Base-by-base conservation (phyloP, 2,113 vertebrate species). In the Carollia perspicillata region DNA sequence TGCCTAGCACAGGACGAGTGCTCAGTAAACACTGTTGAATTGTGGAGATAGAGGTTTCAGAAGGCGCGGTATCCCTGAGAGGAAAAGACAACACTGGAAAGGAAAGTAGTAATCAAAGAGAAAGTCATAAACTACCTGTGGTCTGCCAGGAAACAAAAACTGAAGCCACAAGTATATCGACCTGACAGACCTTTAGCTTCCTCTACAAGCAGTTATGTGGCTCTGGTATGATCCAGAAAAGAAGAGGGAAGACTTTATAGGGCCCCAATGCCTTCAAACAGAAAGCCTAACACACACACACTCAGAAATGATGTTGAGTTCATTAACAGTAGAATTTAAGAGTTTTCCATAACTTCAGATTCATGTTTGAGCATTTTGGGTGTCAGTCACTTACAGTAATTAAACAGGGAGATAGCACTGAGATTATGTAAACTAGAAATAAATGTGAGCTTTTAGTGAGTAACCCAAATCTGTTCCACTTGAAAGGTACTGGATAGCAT, bases 331-430 rank as follows among this genome's bases (percentile, higher is more conserved):
- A 88, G 53, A 90, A 80, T 65, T 51, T 86, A 75, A 94, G 75
- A 78, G 42, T 87, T 89, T 84, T 75, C 65, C 83, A 17, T 65
- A 71, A 95, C 94, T 94, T 96, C 84, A 65, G 47, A 28, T 75
- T 92, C 35, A 75, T 66, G 30, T 72, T 91, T 95, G 53, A 87
- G 83, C 58, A 84, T 85, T 92, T 80, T 51, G 66, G 47, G 37
- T 90, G n/a, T 87, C 90, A 96, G 68, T 92, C 90, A 96, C 81
- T 94, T 94, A 60, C 5, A 94, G 51, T 93, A 95, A 97, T 92
- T 90, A 97, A 93, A 92, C 47, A 90, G 75, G 37, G n/a, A 93
- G 60, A 89, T 85, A 78, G 90, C 44, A 44, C 37, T 58, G 55
- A 95, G 75, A 92, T 93, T 80, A 71, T 33, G 6, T 49, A 84